A percentile compares a stretch with the other conserved stretches of the same genome.
Conservation (phyloP, 2,888 invertebrate species). For the Athalia circularis region DNA sequence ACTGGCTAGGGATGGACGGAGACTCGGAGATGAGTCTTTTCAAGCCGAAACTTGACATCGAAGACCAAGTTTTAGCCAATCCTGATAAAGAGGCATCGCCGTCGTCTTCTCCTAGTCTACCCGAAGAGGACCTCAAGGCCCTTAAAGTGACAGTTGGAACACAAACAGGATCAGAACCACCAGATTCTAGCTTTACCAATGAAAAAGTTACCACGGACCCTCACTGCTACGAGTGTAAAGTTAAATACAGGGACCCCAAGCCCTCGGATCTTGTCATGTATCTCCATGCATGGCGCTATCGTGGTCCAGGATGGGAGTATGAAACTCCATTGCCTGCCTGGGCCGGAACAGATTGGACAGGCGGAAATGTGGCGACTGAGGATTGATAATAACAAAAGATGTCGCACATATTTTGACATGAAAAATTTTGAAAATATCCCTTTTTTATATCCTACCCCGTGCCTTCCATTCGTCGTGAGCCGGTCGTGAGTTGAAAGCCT, state of each 20-base stretch:
- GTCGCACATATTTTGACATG: not conserved
- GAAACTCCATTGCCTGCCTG: slow-evolving; percentile 94
- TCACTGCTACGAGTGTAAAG: slow-evolving; percentile 95
- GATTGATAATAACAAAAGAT: slow-evolving; percentile 16
- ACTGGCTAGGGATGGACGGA: slow-evolving; percentile 94
- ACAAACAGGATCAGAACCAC: slow-evolving; percentile 88
- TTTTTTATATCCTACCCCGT: slow-evolving; percentile 69
- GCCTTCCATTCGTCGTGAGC: slow-evolving; percentile 70
- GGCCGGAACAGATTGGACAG: slow-evolving; percentile 91
- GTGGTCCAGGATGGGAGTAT: slow-evolving; percentile 96
- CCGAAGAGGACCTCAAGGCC: slow-evolving; percentile 67
- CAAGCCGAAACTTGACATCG: slow-evolving; percentile 83
- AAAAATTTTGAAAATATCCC: slow-evolving; percentile 35
- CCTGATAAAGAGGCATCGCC: slow-evolving; percentile 80
- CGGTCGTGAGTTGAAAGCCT: slow-evolving; percentile 18
- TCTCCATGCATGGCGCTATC: slow-evolving; percentile 95
- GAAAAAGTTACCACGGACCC: slow-evolving; percentile 88
- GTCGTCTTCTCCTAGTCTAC: slow-evolving; percentile 72
- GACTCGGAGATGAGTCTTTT: slow-evolving; percentile 90
- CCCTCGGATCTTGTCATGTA: slow-evolving; percentile 96
- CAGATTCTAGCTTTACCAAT: slow-evolving; percentile 80
- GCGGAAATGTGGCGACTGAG: slow-evolving; percentile 67
- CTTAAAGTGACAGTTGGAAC: slow-evolving; percentile 87
- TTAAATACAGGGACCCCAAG: slow-evolving; percentile 92
- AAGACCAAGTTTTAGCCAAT: slow-evolving; percentile 78